Evolutionary conservation across 2,888 invertebrate genomes (phyloP), one percentile per base, ranked within the genome.

Genomic region (Acronicta aceris): DNA sequence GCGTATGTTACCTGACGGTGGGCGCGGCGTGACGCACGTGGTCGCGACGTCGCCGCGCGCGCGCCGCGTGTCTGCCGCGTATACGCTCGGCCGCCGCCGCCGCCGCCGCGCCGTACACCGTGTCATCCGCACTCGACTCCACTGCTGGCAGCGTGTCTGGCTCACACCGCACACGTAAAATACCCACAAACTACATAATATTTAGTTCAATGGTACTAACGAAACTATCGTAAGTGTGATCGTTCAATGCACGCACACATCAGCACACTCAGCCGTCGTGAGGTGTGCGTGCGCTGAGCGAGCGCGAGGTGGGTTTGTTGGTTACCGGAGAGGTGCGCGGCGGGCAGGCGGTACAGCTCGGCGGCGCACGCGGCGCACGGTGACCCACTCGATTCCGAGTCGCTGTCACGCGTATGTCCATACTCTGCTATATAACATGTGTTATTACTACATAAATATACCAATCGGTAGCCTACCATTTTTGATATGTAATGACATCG

Each of bases 331-430:
- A 83, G 84, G 49, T 76, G 83, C 59, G 84, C 85, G 66, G 89
- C 86, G 52, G 89, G 88, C 71, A 83, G 74, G 17, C 88, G 89
- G 84, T 88, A 87, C 48, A 83, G 82, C 71, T 87, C 85, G 52
- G 85, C 88, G 60, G 89, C 88, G 84, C 92, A 92, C 41, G 90
- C 90, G 76, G 90, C 90, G 82, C 92, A 92, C 76, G 90, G 90
- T 59, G 92, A 92, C 10, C 91, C 91, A 76, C 91, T 91, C 48
- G 92, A 93, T 84, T 90, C 90, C 1, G 89, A 90, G 83, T 90
- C 92, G 63, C 88, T 91, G 81, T 91, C 90, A 2, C 80, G 81
- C 1, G 71, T 68, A 52, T 71, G 79, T 40, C 79, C 87, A 78
- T 76, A 88, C 71, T 88, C 89, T 88, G 55, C 0, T 33, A 33